These are phyloP conservation scores for Paramacrobiotus metropolitanus DNA, from an alignment of 1,140 invertebrate genomes.

Conservation along the genomic window DNA sequence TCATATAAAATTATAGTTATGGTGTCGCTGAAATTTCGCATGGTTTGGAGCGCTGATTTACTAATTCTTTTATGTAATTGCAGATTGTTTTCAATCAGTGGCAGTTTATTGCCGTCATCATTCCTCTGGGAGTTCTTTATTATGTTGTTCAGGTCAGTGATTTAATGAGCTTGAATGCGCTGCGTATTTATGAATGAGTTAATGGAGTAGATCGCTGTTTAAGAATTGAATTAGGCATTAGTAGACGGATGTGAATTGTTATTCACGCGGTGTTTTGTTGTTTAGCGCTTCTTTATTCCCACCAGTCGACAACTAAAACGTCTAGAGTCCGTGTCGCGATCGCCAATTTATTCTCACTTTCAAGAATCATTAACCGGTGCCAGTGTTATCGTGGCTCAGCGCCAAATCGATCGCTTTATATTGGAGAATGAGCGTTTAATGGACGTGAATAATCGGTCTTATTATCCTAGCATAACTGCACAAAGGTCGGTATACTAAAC, in stretches of 20 bases:
- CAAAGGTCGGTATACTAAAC: constrained; percentile 18
- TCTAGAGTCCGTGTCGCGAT: constrained; percentile 22
- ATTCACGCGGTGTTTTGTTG: constrained; percentile 82
- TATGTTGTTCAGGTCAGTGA: constrained; percentile 65
- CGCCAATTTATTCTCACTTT: constrained; percentile 24
- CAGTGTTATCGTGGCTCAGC: constrained; percentile 24
- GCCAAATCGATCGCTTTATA: constrained; percentile 21
- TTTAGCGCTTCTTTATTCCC: constrained; percentile 35
- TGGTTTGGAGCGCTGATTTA: neutral
- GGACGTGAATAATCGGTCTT: constrained; percentile 26
- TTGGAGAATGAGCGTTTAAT: constrained; percentile 14
- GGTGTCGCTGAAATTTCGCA: neutral
- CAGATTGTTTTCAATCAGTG: neutral
- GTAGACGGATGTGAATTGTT: too few relatives aligned
- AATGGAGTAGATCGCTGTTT: too few relatives aligned
- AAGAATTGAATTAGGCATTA: too few relatives aligned
- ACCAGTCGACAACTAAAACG: constrained; percentile 24
- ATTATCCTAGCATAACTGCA: constrained; percentile 19
- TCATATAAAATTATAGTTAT: neutral
- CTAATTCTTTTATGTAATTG: neutral
- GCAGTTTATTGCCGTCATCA: constrained; percentile 27
- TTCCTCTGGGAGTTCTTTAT: constrained; percentile 63
- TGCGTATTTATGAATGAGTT: too few relatives aligned
- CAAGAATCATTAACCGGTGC: constrained; percentile 24
- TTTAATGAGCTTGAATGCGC: too few relatives aligned